Evolutionary conservation across 2,797 vertebrate genomes (phyloP).

Genomic region (Tarsius wallacei): DNA sequence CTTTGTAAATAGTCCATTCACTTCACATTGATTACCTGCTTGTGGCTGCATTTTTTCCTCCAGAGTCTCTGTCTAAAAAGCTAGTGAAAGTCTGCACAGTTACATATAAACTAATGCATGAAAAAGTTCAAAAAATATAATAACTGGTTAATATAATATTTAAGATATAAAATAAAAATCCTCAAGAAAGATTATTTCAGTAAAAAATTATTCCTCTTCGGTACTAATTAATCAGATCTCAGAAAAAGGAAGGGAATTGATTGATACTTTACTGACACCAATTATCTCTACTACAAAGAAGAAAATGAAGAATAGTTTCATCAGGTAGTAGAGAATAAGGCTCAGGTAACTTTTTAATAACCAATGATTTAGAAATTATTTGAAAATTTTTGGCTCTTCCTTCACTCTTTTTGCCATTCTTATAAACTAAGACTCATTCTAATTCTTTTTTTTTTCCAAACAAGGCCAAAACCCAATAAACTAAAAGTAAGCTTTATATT

Average conservation of each 20-base stretch:
- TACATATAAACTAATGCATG: not conserved
- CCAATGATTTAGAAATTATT: not conserved
- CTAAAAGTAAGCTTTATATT: not conserved
- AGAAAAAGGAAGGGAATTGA: not conserved
- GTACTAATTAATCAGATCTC: not conserved
- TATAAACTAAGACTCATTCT: not conserved
- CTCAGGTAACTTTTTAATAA: not conserved
- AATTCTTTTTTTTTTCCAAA: not conserved
- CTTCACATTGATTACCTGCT: not conserved
- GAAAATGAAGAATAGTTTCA: not conserved
- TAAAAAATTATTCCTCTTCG: not conserved
- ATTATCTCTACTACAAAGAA: not conserved
- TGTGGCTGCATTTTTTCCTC: not conserved
- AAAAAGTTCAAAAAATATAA: not conserved
- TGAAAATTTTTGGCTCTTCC: not conserved
- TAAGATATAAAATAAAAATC: not conserved
- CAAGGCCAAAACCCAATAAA: not conserved
- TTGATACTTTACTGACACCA: not conserved
- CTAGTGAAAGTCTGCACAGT: not conserved
- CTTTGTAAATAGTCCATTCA: not conserved
- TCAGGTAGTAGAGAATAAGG: not conserved
- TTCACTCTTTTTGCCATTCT: not conserved
- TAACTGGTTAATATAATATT: not conserved
- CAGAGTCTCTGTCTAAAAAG: not conserved
- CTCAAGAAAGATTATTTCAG: not conserved